Evolutionary conservation across 2,888 invertebrate genomes (phyloP).

Genomic region (Campoletis raptor): DNA sequence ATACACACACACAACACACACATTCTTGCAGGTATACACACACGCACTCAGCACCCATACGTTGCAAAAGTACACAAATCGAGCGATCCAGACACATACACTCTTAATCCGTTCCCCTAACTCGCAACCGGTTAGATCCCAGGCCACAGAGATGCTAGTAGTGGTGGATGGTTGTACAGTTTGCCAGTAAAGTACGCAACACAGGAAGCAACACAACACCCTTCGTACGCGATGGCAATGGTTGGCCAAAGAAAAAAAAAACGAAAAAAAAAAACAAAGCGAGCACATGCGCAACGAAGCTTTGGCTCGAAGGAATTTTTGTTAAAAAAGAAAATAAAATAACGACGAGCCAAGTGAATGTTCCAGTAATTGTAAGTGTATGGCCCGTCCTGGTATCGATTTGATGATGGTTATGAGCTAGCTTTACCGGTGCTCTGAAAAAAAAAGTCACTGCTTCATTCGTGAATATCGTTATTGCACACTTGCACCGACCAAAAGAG

Average conservation of each 20-base stretch:
- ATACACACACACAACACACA: conserved; percentile 19
- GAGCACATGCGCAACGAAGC: conserved; percentile 77
- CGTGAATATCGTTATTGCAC: conserved; percentile 14
- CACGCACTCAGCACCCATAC: conserved; percentile 30
- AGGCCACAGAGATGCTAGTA: conserved; percentile 4
- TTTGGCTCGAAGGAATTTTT: conserved; percentile 70
- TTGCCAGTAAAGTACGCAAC: conserved; percentile 46
- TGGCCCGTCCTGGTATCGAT: conserved; percentile 1
- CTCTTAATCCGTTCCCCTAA: conserved; percentile 65
- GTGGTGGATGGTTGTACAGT: conserved; percentile 38
- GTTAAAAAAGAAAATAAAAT: background rate
- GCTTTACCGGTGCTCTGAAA: background rate
- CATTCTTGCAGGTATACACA: conserved; percentile 29
- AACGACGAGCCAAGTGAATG: conserved; percentile 9
- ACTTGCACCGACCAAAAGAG: background rate
- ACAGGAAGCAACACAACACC: conserved; percentile 32
- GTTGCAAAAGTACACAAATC: conserved; percentile 26
- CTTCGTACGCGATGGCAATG: conserved; percentile 61
- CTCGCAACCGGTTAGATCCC: conserved; percentile 57
- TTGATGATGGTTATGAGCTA: conserved; percentile 8
- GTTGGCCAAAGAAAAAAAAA: conserved; percentile 62
- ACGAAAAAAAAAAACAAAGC: background rate
- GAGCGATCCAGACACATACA: conserved; percentile 49
- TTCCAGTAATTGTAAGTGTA: conserved; percentile 18
- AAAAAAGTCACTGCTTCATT: background rate